Evolutionary conservation across 1,140 invertebrate species (phyloP).

Genomic region (Heliconius hewitsoni): DNA sequence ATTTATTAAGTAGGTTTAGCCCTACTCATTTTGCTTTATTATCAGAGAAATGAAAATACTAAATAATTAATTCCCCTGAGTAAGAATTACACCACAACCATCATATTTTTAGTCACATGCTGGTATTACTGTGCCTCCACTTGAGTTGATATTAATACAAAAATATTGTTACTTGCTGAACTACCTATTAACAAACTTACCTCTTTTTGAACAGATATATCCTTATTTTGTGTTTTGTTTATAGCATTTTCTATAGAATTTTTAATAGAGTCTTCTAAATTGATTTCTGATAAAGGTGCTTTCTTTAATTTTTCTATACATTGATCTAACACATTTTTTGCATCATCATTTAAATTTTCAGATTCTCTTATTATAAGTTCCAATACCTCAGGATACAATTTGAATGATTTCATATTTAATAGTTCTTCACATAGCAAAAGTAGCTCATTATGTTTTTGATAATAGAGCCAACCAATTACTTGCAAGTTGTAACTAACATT

Average conservation of each 20-base stretch:
- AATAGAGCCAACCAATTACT: conserved; percentile 86
- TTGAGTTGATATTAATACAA: too few relatives aligned
- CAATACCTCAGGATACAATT: conserved; percentile 59
- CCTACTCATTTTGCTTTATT: too few relatives aligned
- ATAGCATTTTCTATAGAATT: conserved; percentile 81
- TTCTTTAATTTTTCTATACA: conserved; percentile 55
- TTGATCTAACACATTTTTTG: conserved; percentile 49
- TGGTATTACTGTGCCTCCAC: too few relatives aligned
- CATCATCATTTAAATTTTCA: conserved; percentile 48
- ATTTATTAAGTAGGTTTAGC: too few relatives aligned
- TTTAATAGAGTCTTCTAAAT: conserved; percentile 76
- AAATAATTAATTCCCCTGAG: background rate
- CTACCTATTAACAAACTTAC: conserved; percentile 54
- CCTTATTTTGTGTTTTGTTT: conserved; percentile 77
- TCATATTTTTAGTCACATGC: background rate
- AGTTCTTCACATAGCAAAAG: conserved; percentile 65
- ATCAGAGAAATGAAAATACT: background rate
- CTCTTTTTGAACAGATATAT: conserved; percentile 82
- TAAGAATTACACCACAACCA: background rate
- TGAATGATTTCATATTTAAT: conserved; percentile 48
- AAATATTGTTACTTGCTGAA: too few relatives aligned
- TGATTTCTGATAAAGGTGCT: conserved; percentile 41
- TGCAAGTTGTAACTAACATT: conserved; percentile 84
- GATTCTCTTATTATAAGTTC: conserved; percentile 54
- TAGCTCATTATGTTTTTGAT: conserved; percentile 85